Evolutionary conservation across 92 coral and sea anemone species (phyloP), one percentile per base, ranked within the genome.

Genomic region (Diadumene lineata): DNA sequence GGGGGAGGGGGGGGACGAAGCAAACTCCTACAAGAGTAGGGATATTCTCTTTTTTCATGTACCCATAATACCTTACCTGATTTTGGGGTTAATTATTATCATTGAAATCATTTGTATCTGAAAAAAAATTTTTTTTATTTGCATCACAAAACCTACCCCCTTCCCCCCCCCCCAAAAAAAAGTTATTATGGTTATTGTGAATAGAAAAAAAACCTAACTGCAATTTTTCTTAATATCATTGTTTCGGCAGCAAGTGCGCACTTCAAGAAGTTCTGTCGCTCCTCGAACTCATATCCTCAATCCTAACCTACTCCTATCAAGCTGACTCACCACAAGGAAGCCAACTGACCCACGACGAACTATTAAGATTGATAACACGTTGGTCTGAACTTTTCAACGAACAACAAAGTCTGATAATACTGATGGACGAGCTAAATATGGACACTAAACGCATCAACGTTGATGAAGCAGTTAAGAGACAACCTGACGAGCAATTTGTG

Each of bases 331-430:
- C 76, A 60, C 81, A 68, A 48, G 61, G 72, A 57, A 44, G 64
- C 66, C 81, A 53, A 34, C 21, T 90, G 19, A 77, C 79, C 28
- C 50, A 56, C 34, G 81, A 76, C 19, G 90, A 85, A 44, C 25
- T 87, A 32, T 29, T 78, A 32, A 60, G 77, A 48, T 69, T 90
- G 15, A 26, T 90, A 26, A 44, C 60, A 28, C 68, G 74, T 34
- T 90, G 96, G 96, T 84, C 85, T 60, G 68, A 26, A 21, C 43
- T 81, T 21, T 90, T 84, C 81, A 31, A 70, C 13, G 96, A 84
- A 23, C 17, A 1, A 8, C 33, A 69, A 2, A 43, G 23, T 34
- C 28, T 68, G 19, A 1, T 25, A 25, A 57, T 11, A 1, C 50
- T 68, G 13, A 32, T 21, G 51, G 22, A 56, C 30, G 69, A 30